Percentiles rank a stretch among this genome's conserved stretches.
Evolutionary conservation across 2,888 invertebrate genomes (phyloP).

Genomic region (Drosophila pegasa): DNA sequence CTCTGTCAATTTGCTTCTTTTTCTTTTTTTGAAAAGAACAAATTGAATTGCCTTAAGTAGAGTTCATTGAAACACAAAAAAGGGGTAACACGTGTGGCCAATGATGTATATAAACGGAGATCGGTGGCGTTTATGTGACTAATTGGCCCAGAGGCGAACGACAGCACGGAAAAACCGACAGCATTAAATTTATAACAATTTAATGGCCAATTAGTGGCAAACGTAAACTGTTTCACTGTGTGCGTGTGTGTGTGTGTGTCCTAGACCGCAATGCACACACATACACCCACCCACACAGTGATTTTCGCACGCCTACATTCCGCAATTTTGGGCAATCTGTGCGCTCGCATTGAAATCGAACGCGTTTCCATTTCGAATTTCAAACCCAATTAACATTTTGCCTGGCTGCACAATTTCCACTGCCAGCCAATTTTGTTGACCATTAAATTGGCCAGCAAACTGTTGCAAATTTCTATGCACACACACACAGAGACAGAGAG

Average conservation of each 20-base stretch:
- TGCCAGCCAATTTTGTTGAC: conserved; percentile 23
- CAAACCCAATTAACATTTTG: conserved; percentile 53
- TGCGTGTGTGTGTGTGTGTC: conserved; percentile 1
- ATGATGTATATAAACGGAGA: conserved; percentile 26
- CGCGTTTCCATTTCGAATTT: conserved; percentile 45
- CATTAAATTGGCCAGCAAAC: conserved; percentile 45
- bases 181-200: conserved; percentile 76
- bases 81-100: conserved; percentile 8
- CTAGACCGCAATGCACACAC: conserved; percentile 30
- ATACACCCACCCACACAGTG: background rate
- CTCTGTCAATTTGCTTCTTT: background rate
- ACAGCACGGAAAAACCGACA: conserved; percentile 63
- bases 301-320: conserved; percentile 11
- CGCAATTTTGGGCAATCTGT: conserved; percentile 33
- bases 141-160: conserved; percentile 45
- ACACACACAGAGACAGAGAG: background rate
- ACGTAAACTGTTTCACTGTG: conserved; percentile 52
- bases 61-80: conserved; percentile 6
- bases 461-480: conserved; percentile 14
- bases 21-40: background rate
- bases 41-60: background rate
- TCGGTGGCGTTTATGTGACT: conserved; percentile 42
- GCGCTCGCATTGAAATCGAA: conserved; percentile 34
- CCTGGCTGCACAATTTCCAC: conserved; percentile 43
- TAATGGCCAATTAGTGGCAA: conserved; percentile 78